Evolutionary conservation across 1,140 invertebrate species (phyloP).

Genomic region (Drosophila baimaii): DNA sequence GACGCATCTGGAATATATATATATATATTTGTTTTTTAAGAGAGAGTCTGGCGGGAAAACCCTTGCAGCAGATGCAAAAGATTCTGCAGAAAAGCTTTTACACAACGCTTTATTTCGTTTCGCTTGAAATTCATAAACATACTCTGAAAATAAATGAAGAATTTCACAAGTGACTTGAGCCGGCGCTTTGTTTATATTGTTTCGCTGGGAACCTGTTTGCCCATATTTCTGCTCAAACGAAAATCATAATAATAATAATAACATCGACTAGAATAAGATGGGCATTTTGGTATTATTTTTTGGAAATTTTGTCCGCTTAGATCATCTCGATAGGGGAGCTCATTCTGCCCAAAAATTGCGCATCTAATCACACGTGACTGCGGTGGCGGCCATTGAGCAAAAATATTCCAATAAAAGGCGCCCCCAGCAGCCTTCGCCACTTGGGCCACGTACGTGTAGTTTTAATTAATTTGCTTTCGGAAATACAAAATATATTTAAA

Average conservation of each 20-base stretch:
- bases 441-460: constrained; percentile 66
- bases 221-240: constrained; percentile 44
- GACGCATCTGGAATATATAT: constrained; percentile 52
- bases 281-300: constrained; percentile 31
- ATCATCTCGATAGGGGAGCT: constrained; percentile 45
- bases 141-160: neutral
- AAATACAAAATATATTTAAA: constrained; percentile 49
- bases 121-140: constrained; percentile 41
- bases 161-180: constrained; percentile 21
- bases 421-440: constrained; percentile 50
- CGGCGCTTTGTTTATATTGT: constrained; percentile 39
- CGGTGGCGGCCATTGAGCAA: constrained; percentile 59
- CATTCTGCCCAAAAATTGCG: constrained; percentile 55
- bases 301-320: constrained; percentile 61
- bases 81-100: constrained; percentile 50
- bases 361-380: constrained; percentile 64
- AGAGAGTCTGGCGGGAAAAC: constrained; percentile 32
- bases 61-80: constrained; percentile 25
- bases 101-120: constrained; percentile 32
- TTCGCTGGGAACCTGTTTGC: constrained; percentile 41
- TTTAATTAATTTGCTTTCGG: constrained; percentile 78
- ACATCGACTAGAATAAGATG: constrained; percentile 44
- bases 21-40: neutral
- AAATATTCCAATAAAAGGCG: constrained; percentile 51
- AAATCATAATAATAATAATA: constrained; percentile 58